Evolutionary conservation across 2,888 invertebrate genomes (phyloP), one percentile per base, ranked within the genome.

Genomic region (Chalcis sispes): DNA sequence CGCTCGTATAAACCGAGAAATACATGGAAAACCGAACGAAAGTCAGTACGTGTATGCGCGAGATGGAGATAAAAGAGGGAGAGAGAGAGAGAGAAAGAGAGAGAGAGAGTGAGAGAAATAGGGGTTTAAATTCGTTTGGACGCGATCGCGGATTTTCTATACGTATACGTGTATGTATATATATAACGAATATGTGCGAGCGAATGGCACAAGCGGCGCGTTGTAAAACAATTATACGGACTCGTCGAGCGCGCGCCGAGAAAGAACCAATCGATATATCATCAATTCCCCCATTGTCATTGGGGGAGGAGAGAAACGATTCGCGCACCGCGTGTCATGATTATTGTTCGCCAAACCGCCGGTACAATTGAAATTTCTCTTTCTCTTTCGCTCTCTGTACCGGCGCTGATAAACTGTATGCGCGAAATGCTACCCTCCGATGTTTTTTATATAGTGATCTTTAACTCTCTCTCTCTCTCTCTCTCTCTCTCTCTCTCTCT

Each of bases 201-300:
- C n/a, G n/a, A n/a, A n/a, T n/a, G n/a, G n/a, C n/a, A n/a, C n/a
- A n/a, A n/a, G n/a, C n/a, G 71, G 75, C 29, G 81, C 83, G 86
- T 85, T 87, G 87, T 87, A 85, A 86, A 87, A 88, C 87, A 87
- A 87, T 88, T 87, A 87, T 88, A 87, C 86, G 86, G 83, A 84
- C 84, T 86, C 84, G 86, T 81, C 82, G 52, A 54, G 81, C 80
- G 50, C 80, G 80, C n/a, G n/a, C n/a, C n/a, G n/a, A n/a, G n/a
- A n/a, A n/a, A n/a, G n/a, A n/a, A n/a, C 73, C 83, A 84, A 86
- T 87, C 86, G 85, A 87, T 88, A 87, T 85, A 87, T 87, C 87
- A 88, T 86, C 87, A 85, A 88, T 87, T 88, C 85, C 58, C 86
- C 58, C 86, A 87, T 87, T 88, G 88, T 87, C 87, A 87, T 85